Conservation (phyloP, 2,113 vertebrate species). For the Rhynchomys soricoides region DNA sequence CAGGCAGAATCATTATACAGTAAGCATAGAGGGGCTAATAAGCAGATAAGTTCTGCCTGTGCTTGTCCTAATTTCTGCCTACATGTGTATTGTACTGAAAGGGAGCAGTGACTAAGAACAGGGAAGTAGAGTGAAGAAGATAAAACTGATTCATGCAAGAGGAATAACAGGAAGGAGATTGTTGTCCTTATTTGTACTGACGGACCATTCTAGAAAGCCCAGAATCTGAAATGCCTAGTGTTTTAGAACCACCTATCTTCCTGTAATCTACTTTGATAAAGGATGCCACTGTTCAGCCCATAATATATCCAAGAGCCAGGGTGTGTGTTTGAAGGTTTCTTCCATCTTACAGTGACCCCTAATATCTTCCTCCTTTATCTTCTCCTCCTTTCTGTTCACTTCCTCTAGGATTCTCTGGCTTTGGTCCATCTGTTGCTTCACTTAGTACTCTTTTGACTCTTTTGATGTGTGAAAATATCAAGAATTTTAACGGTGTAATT, state of each 20-base stretch:
- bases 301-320: accelerated
- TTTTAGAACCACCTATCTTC: accelerated
- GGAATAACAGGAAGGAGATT: not conserved
- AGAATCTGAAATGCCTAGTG: not conserved
- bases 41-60: not conserved
- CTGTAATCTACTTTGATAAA: not conserved
- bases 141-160: not conserved
- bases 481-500: not conserved
- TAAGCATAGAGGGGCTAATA: not conserved
- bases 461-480: not conserved
- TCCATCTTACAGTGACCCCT: too few species aligned
- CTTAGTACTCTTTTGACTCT: not conserved
- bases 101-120: not conserved
- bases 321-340: accelerated
- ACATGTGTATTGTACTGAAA: not conserved
- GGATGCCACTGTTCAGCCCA: accelerated
- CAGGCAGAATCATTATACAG: not conserved
- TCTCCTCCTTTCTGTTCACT: not conserved
- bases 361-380: not conserved
- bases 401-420: not conserved
- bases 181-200: not conserved
- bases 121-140: not conserved
- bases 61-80: not conserved
- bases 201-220: not conserved
- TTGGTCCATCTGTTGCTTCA: not conserved